These are phyloP conservation scores for Caenorhabditis inopinata DNA, from an alignment of 1,140 invertebrate genomes.

Conservation along the genomic window DNA sequence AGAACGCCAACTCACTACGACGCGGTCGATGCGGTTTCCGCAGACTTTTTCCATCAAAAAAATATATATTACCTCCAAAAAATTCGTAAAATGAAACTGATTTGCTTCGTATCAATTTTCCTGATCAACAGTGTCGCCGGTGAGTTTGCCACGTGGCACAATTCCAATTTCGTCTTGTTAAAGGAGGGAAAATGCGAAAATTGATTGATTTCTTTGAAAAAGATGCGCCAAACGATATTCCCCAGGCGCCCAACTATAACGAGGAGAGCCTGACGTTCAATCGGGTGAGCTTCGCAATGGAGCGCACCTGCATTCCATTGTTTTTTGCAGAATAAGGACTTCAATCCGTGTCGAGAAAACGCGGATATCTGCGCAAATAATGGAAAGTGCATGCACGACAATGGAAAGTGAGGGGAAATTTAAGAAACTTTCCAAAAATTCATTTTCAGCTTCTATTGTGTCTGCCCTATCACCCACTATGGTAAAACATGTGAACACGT, in stretches of 20 bases:
- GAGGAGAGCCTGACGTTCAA: neutral
- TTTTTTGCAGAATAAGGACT: neutral
- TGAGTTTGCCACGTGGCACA: neutral
- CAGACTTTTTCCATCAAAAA: neutral
- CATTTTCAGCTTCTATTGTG: constrained; percentile 14
- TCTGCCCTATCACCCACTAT: neutral
- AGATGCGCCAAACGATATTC: neutral
- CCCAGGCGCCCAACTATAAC: neutral
- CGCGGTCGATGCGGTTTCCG: neutral
- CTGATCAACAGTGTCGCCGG: too few relatives aligned
- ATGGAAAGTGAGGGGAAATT: neutral
- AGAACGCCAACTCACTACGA: neutral
- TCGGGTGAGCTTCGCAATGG: neutral
- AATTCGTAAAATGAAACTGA: neutral
- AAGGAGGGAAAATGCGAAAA: neutral
- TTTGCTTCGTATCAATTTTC: neutral
- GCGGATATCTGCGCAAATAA: neutral
- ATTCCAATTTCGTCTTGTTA: neutral
- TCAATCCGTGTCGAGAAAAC: constrained; percentile 11
- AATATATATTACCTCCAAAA: neutral
- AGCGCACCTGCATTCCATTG: neutral
- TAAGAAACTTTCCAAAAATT: neutral
- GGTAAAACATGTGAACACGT: constrained; percentile 21
- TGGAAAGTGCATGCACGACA: neutral
- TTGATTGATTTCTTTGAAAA: constrained; percentile 1